Evolutionary conservation across 1,140 invertebrate genomes (phyloP).

Genomic region (Cataglyphis hispanica): DNA sequence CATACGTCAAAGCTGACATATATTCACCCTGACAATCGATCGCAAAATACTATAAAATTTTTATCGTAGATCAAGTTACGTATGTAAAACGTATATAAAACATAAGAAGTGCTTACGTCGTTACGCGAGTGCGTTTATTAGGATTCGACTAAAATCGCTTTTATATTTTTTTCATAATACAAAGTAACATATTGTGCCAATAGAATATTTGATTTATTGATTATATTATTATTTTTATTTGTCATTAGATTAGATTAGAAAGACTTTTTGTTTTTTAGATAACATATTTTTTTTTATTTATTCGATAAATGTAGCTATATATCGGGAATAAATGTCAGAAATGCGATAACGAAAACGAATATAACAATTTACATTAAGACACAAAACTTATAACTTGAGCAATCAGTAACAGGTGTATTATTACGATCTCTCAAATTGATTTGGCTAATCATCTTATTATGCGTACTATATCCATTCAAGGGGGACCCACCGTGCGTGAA

Average conservation of each 20-base stretch:
- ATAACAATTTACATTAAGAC: not conserved
- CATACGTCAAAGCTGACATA: constrained; percentile 59
- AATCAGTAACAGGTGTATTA: constrained; percentile 18
- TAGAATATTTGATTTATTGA: no score
- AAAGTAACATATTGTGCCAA: not conserved
- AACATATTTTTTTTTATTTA: no score
- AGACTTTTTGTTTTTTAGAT: no score
- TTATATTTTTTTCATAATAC: not conserved
- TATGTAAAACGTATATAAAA: constrained; percentile 21
- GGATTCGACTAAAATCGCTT: not conserved
- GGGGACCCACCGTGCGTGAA: constrained; percentile 1
- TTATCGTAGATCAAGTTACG: constrained; percentile 38
- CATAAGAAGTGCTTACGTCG: constrained; percentile 24
- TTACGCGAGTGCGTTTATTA: constrained; percentile 12
- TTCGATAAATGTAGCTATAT: no score
- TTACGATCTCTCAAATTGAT: not conserved
- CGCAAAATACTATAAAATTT: constrained; percentile 49
- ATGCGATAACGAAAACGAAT: no score
- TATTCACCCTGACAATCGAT: constrained; percentile 46
- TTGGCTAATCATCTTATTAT: not conserved
- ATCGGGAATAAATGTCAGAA: no score
- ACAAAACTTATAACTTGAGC: not conserved
- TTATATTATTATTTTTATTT: no score
- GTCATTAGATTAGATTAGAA: no score
- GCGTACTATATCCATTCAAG: constrained; percentile 14